Percentiles rank a stretch among this genome's conserved stretches.
Evolutionary conservation across 2,888 invertebrate species (phyloP).

Genomic region (Asteroscopus sphinx): DNA sequence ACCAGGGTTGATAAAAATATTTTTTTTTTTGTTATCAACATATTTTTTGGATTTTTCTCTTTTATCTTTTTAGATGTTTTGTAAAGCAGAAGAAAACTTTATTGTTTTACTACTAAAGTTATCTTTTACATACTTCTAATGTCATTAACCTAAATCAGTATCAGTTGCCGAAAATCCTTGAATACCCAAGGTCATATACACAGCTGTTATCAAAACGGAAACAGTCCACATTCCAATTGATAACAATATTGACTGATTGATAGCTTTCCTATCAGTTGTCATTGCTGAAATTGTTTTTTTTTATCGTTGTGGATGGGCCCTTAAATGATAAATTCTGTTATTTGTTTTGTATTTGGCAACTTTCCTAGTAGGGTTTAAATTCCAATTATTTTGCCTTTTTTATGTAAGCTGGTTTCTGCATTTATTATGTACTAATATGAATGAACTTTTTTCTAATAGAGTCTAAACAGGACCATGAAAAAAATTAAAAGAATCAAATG

Average conservation of each 20-base stretch:
- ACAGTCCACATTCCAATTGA: slow-evolving; percentile 59
- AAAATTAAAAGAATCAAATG: too few relatives aligned
- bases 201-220: slow-evolving; percentile 55
- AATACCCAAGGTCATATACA: slow-evolving; percentile 58
- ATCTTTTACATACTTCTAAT: slow-evolving; percentile 9
- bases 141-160: slow-evolving; percentile 48
- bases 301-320: slow-evolving; percentile 10
- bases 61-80: background rate
- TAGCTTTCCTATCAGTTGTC: slow-evolving; percentile 37
- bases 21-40: background rate
- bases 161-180: slow-evolving; percentile 50
- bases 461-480: too few relatives aligned
- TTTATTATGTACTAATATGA: too few relatives aligned
- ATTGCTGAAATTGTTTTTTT: slow-evolving; percentile 4
- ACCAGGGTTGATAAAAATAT: too few relatives aligned
- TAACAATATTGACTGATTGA: slow-evolving; percentile 56
- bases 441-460: too few relatives aligned
- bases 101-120: background rate
- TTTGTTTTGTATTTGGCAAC: background rate
- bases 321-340: slow-evolving; percentile 4
- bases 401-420: too few relatives aligned
- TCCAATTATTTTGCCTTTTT: too few relatives aligned
- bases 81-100: background rate
- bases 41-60: background rate
- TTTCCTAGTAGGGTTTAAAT: background rate